Conservation (phyloP, 2,797 vertebrate species). For the Spondyliosoma cantharus region DNA sequence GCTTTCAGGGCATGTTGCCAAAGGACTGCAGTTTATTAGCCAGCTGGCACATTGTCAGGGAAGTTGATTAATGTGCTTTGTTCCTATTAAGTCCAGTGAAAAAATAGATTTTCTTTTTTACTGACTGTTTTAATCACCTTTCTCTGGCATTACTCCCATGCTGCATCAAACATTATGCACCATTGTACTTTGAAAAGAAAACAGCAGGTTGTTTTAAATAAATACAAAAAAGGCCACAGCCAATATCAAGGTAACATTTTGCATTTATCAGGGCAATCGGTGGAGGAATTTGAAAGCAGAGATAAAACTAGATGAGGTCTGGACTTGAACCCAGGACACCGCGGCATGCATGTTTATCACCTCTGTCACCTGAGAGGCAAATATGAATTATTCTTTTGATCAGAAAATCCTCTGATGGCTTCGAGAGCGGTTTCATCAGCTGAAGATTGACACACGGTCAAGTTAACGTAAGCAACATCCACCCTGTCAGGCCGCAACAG, state of each 20-base stretch:
- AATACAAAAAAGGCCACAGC: neutral
- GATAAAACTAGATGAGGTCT: slow-evolving; percentile 2
- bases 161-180: neutral
- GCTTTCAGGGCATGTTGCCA: neutral
- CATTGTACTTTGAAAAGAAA: neutral
- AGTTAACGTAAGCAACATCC: neutral
- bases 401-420: slow-evolving; percentile 11
- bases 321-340: slow-evolving; percentile 9
- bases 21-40: neutral
- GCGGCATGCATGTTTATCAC: slow-evolving; percentile 37
- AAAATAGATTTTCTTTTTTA: neutral
- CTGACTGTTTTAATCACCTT: neutral
- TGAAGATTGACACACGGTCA: neutral
- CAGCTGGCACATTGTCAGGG: neutral
- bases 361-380: slow-evolving; percentile 4
- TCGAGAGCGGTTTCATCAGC: slow-evolving; percentile 12
- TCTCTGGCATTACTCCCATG: neutral
- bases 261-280: neutral
- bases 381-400: slow-evolving; percentile 63
- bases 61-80: neutral
- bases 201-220: neutral
- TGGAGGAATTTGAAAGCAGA: neutral
- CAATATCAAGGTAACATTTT: neutral
- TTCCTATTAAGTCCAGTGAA: neutral
- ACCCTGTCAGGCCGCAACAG: neutral